Conservation (phyloP, 2,113 vertebrate species). For the Chelonoidis abingdonii region DNA sequence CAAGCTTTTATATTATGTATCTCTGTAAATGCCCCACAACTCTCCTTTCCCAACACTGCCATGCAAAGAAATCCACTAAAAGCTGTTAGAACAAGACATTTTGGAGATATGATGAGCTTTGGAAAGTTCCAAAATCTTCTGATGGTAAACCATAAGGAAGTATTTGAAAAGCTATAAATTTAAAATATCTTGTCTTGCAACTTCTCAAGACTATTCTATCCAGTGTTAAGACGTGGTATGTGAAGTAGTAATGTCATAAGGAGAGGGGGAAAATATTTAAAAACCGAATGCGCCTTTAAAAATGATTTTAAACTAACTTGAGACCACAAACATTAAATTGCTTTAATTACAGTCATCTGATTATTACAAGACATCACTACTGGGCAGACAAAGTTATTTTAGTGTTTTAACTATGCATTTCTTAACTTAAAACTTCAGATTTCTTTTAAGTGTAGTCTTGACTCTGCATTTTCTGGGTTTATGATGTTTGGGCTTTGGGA, state of each 20-base stretch:
- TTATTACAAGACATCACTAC: background rate
- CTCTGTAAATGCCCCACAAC: slow-evolving; percentile 16
- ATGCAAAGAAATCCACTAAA: background rate
- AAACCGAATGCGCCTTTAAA: background rate
- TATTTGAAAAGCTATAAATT: background rate
- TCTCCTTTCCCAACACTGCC: background rate
- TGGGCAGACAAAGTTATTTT: background rate
- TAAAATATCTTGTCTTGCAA: background rate
- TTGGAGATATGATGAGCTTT: background rate
- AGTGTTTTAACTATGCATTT: background rate
- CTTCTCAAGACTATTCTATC: background rate
- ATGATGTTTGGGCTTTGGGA: background rate
- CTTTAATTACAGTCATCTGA: background rate
- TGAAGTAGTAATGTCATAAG: background rate
- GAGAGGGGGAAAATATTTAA: background rate
- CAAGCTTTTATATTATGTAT: background rate
- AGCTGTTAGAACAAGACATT: background rate
- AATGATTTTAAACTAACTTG: background rate
- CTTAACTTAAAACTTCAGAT: background rate
- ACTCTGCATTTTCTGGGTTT: background rate
- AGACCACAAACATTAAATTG: background rate
- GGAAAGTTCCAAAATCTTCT: background rate
- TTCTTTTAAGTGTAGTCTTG: background rate
- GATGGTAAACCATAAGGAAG: background rate
- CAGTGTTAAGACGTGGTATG: background rate